phyloP scores from a whole-genome alignment of 2,888 invertebrate species.

The Rotaria magnacalcarata region DNA sequence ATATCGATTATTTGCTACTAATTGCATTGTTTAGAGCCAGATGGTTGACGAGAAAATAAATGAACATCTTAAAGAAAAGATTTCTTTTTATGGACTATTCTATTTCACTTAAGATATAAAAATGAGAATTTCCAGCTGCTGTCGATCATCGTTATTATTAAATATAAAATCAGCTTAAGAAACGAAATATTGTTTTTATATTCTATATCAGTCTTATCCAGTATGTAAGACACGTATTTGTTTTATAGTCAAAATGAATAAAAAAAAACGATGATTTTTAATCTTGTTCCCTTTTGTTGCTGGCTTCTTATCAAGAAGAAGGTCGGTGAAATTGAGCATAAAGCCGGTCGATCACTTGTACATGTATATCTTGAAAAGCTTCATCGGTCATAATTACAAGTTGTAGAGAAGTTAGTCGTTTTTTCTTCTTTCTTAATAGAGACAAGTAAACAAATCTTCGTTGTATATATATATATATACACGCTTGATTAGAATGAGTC shows the following conservation, averaged over 20 bases:
- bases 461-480: background rate
- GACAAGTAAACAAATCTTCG: background rate
- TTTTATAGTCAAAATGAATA: background rate
- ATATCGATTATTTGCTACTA: slow-evolving; percentile 26
- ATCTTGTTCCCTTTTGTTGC: background rate
- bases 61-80: slow-evolving; percentile 26
- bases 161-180: background rate
- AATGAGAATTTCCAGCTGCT: slow-evolving; percentile 12
- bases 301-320: background rate
- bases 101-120: background rate
- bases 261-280: background rate
- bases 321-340: background rate
- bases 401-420: background rate
- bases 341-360: background rate
- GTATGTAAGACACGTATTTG: background rate
- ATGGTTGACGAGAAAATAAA: slow-evolving; percentile 31
- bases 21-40: slow-evolving; percentile 24
- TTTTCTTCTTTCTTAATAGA: background rate
- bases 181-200: too few relatives aligned
- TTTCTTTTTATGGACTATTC: slow-evolving; percentile 29
- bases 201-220: background rate
- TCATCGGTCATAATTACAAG: background rate
- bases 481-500: background rate
- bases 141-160: background rate
- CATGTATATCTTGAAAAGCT: background rate